Evolutionary conservation across 2,797 vertebrate genomes (phyloP), one percentile per base, ranked within the genome.

Genomic region (Pipistrellus nathusii): DNA sequence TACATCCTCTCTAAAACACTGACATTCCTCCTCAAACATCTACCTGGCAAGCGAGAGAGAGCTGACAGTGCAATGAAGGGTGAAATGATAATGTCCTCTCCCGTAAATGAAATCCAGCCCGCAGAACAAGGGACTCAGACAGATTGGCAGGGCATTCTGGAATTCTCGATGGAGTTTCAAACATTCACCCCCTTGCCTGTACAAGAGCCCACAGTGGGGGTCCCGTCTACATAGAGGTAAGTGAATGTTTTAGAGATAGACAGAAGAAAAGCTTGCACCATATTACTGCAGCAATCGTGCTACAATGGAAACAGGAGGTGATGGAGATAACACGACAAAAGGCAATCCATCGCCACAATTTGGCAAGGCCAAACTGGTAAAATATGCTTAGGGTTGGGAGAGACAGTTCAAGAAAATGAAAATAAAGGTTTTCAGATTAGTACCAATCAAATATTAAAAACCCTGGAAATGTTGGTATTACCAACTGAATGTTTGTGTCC

Each of bases 11-110:
- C 13, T 41, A 18, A 76, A 89, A 90, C 48, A 89, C 21, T 81
- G 68, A 92, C 82, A 94, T 77, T 5, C 41, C 72, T 87, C 68
- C 59, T 91, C 38, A 53, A 88, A 76, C n/a, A 64, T 69, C 55
- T 27, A 84, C 14, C 17, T 8, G 25, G 62, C 25, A 57, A 88
- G n/a, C 73, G 88, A 90, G 84, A 53, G 32, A 92, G 71, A 66
- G 55, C 12, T 68, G 87, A 23, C 17, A 35, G 62, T 4, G 21
- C 38, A 76, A 66, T 41, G 83, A 72, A 95, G 57, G n/a, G 35
- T 68, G 68, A 73, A 75, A 86, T 48, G 27, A 64, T 76, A 57
- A 73, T 5, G 48, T 66, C 84, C 38, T 88, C 73, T 78, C 27
- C 5, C 0, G 0, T 59, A 71, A 77, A 48, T 66, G 73, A 78